These are phyloP conservation scores for Epizoanthus scotinus DNA, from an alignment of 92 coral and sea anemone genomes.

Conservation along the genomic window DNA sequence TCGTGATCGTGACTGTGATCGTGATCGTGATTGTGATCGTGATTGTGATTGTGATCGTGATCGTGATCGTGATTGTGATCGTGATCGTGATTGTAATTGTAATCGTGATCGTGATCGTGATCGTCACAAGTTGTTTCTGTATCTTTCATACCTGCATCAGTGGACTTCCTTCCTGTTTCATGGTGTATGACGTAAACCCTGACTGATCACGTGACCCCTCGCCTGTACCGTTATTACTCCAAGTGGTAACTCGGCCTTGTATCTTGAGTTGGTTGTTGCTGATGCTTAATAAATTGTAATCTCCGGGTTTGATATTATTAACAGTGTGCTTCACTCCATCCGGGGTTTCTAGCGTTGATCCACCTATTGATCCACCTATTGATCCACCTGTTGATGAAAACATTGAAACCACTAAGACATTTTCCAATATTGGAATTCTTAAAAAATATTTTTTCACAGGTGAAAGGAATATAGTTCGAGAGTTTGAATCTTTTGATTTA, in stretches of 20 bases:
- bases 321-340: neutral
- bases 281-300: neutral
- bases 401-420: neutral
- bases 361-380: neutral
- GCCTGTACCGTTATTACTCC: neutral
- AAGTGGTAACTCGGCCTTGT: neutral
- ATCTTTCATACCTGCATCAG: neutral
- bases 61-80: no score
- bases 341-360: neutral
- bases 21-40: no score
- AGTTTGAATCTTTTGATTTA: no score
- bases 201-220: neutral
- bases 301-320: neutral
- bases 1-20: no score
- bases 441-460: no score
- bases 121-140: no score
- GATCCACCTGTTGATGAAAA: neutral
- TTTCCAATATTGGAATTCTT: no score
- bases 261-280: neutral
- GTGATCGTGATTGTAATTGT: no score
- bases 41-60: no score
- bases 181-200: constrained; percentile 12
- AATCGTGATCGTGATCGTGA: no score
- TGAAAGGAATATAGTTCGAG: no score
- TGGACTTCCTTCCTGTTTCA: constrained; percentile 10